Base-by-base conservation (phyloP, 2,797 vertebrate genomes). In the Rhadinocentrus ornatus region DNA sequence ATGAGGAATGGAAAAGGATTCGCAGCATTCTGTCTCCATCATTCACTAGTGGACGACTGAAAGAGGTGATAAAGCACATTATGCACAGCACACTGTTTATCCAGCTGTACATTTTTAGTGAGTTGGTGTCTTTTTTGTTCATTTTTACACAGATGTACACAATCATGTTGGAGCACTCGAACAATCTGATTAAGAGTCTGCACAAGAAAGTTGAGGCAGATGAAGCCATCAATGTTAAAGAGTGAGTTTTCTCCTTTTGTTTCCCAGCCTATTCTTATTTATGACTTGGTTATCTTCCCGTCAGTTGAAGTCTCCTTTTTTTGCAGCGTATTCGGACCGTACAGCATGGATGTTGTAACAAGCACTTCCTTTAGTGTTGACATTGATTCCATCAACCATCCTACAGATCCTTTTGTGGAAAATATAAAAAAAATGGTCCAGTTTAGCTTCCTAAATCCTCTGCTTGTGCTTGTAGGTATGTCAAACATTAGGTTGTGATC, bases 1-100 rank as follows among this genome's bases (percentile, higher is more conserved):
- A 95, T 67, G 94, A 96, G 1, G 55, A 92, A 12, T 95, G 95
- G 95, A 96, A 69, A 69, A 91, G 93, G 60, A 95, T 96, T 59
- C 89, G 91, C 37, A 79, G 80, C 1, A 76, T 94, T 0, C 87
- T 96, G 4, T 95, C 94, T 13, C 94, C 93, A 0, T 66, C 93
- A 0, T 96, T 96, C 84, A 94, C 94, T 78, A 95, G 91, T 0
- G 91, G 95, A 26, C 92, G 88, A 79, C 89, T 96, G 59, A 96
- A 95, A 78, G 94, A 96, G 91, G 94, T 95, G 1, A 2, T 76
- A 87, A 64, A 46, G 11, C 24, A 46, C 37, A 26, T 13, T 69
- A 37, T 8, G 26, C 13, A 22, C 34, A 22, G 48, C 11, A 4
- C 24, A 10, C 24, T 24, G 10, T 50, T 24, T 24, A 50, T 24